Conservation (phyloP, 2,797 vertebrate genomes). For the Pristis pectinata region DNA sequence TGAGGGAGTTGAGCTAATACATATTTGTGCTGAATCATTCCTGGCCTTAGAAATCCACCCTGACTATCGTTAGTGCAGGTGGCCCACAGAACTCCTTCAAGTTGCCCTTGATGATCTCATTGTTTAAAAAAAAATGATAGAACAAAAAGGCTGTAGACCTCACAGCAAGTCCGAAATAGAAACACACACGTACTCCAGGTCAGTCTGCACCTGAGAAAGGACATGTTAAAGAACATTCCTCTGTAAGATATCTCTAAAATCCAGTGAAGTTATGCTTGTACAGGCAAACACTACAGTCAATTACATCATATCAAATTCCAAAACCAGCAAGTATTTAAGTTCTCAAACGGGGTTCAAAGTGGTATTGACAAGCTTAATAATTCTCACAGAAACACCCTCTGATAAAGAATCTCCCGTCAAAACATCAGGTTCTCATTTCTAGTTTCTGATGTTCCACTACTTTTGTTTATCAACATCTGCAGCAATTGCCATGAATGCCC, state of each 20-base stretch:
- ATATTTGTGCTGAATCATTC: too few species aligned
- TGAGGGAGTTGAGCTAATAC: not conserved
- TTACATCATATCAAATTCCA: not conserved
- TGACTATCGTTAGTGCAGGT: not conserved
- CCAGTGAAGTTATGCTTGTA: not conserved
- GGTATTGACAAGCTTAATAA: not conserved
- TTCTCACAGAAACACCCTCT: not conserved
- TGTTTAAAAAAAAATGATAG: not conserved
- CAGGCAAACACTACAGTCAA: not conserved
- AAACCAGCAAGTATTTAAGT: not conserved
- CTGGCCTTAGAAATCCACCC: not conserved
- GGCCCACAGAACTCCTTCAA: not conserved
- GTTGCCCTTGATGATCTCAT: not conserved
- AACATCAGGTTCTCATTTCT: not conserved
- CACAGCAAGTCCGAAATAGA: not conserved
- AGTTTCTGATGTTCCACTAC: not conserved
- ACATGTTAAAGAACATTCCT: not conserved
- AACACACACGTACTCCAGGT: not conserved
- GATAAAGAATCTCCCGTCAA: not conserved
- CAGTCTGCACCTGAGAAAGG: not conserved
- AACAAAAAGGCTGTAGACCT: not conserved
- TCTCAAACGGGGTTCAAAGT: not conserved
- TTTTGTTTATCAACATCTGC: too few species aligned
- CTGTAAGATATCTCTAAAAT: not conserved
- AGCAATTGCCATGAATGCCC: not conserved